These are phyloP conservation scores for Caloenas nicobarica DNA, from an alignment of 2,113 vertebrate species.

Conservation along the genomic window DNA sequence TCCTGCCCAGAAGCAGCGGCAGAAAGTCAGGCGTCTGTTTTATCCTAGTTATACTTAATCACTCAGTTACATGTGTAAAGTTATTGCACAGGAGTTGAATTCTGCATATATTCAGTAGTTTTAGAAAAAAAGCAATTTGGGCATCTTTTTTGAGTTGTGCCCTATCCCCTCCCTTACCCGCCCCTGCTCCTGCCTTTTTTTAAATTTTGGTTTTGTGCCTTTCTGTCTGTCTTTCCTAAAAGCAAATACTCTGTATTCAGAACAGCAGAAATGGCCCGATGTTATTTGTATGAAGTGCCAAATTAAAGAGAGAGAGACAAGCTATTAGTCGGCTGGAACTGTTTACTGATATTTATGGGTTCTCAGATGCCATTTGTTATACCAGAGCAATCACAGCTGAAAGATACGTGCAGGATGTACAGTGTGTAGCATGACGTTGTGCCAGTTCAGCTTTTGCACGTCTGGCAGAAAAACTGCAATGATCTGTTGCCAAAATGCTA, in stretches of 20 bases:
- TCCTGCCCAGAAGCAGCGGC: not conserved
- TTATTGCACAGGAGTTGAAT: not conserved
- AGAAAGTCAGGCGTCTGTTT: not conserved
- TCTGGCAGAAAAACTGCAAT: conserved; percentile 28
- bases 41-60: not conserved
- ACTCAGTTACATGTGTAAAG: not conserved
- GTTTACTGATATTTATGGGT: conserved; percentile 47
- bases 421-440: conserved; percentile 26
- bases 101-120: not conserved
- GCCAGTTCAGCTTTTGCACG: conserved; percentile 40
- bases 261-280: not conserved
- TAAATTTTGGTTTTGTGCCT: not conserved
- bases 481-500: conserved; percentile 53
- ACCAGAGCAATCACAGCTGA: conserved; percentile 48
- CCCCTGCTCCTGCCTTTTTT: too few species aligned
- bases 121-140: not conserved
- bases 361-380: conserved; percentile 42
- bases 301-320: not conserved
- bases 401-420: conserved; percentile 35
- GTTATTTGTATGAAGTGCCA: not conserved
- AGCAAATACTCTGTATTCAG: not conserved
- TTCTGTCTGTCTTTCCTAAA: not conserved
- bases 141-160: not conserved
- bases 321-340: conserved; percentile 25
- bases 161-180: too few species aligned